These are phyloP conservation scores for Patella ulyssiponensis DNA, from an alignment of 2,888 invertebrate species.

Conservation along the genomic window DNA sequence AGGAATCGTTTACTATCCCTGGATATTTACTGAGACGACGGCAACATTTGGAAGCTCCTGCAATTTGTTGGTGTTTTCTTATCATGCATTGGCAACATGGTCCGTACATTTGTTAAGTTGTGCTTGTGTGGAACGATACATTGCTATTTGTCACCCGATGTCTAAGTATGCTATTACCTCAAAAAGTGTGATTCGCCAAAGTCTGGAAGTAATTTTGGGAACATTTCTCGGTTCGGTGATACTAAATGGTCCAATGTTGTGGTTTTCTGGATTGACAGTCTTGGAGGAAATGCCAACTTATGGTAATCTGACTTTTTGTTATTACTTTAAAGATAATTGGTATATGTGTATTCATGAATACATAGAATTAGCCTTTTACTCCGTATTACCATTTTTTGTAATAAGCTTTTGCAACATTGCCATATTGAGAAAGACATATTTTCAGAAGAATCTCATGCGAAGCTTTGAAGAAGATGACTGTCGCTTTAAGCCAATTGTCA, in stretches of 20 bases:
- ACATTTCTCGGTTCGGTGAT: background rate
- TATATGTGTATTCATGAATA: background rate
- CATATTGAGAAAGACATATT: background rate
- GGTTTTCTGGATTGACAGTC: background rate
- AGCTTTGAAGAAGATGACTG: background rate
- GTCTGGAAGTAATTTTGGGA: background rate
- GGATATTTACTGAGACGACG: background rate
- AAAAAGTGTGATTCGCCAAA: background rate
- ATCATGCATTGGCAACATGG: background rate
- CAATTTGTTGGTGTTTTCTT: background rate
- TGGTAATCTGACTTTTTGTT: slow-evolving; percentile 3
- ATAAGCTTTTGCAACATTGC: background rate
- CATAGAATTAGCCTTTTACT: background rate
- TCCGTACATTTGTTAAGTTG: background rate
- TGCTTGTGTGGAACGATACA: background rate
- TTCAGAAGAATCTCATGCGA: background rate
- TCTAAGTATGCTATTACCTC: background rate
- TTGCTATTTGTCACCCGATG: background rate
- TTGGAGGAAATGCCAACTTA: background rate
- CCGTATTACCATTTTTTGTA: background rate
- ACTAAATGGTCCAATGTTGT: background rate
- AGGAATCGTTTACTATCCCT: background rate
- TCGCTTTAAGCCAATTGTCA: background rate
- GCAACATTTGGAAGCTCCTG: background rate
- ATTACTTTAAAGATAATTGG: background rate